These are phyloP conservation scores for Diprion similis DNA, from an alignment of 1,140 invertebrate species.

Conservation along the genomic window DNA sequence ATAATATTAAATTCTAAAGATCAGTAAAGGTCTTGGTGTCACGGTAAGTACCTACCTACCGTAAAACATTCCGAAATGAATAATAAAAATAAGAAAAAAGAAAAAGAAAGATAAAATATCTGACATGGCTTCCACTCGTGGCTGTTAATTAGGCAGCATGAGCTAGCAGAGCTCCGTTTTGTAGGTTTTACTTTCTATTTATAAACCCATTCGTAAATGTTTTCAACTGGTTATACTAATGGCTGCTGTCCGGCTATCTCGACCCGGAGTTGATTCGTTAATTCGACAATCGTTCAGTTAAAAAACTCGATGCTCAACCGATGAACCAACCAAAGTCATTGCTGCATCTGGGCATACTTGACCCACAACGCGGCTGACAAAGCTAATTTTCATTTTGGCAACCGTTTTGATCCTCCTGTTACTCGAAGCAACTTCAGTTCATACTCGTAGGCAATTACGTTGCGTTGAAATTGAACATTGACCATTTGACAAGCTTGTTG, in stretches of 20 bases:
- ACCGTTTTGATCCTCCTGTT: no score
- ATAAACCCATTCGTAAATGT: slow-evolving; percentile 8
- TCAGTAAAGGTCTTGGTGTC: slow-evolving; percentile 2
- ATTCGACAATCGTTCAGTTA: no score
- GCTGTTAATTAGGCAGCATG: slow-evolving; percentile 12
- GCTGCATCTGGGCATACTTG: no score
- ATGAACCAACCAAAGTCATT: no score
- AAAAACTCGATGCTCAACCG: no score
- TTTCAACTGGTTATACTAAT: not conserved
- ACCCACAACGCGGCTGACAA: no score
- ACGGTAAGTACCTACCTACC: not conserved
- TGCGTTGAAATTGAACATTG: no score
- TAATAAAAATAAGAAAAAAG: not conserved
- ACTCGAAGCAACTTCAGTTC: no score
- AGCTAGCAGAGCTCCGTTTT: slow-evolving; percentile 2
- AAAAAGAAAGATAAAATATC: not conserved
- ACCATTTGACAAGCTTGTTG: no score
- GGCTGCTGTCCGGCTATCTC: not conserved
- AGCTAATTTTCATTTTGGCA: no score
- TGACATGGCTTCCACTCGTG: slow-evolving; percentile 4
- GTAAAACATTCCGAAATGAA: not conserved
- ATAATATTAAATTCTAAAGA: slow-evolving; percentile 9
- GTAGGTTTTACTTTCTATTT: slow-evolving; percentile 18
- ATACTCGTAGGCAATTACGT: no score
- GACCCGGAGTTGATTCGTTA: no score